Base-by-base conservation (phyloP, 2,888 invertebrate species). In the Dryococelus australis region DNA sequence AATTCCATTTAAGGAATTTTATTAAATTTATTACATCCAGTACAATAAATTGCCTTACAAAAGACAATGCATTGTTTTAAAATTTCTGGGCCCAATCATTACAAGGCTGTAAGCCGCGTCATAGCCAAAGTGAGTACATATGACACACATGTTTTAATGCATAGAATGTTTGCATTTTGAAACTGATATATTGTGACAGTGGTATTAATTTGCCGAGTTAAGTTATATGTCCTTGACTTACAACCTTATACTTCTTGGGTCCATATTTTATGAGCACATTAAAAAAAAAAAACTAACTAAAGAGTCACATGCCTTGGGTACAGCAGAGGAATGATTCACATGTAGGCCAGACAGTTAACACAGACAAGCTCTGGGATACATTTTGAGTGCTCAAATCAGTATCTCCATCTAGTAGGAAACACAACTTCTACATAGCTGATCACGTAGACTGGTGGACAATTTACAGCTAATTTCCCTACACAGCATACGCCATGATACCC, bases 301-400 rank as follows among this genome's bases (percentile, higher is more conserved):
- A 47, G 47, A 47, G 47, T n/a, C 65, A 65, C 65, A 65, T 65
- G 65, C 2, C 65, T 65, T 65, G 65, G 65, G 65, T 65, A 65
- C 65, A 65, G 65, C 65, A 65, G 65, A 65, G 65, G 65, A 65
- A 65, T 65, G 65, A 65, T 65, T 65, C 65, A 65, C 65, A 65
- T 65, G 65, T 24, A 65, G 65, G 65, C 65, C 65, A 65, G n/a
- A 65, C 65, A 65, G 65, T 65, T 65, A 65, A 65, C 65, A 65
- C 65, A 65, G 20, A 65, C 65, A 65, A 65, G 65, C 65, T 65
- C 65, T 65, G 20, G 65, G 65, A 65, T 65, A 65, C 65, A 24
- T 65, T 65, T 20, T 65, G 65, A 65, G 20, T 65, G 20, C 65
- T 65, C 24, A 65, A 65, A 65, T 24, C 65, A 65, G 65, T 65